phyloP scores from a whole-genome alignment of 1,140 invertebrate genomes.

The Laupala kohalensis region DNA sequence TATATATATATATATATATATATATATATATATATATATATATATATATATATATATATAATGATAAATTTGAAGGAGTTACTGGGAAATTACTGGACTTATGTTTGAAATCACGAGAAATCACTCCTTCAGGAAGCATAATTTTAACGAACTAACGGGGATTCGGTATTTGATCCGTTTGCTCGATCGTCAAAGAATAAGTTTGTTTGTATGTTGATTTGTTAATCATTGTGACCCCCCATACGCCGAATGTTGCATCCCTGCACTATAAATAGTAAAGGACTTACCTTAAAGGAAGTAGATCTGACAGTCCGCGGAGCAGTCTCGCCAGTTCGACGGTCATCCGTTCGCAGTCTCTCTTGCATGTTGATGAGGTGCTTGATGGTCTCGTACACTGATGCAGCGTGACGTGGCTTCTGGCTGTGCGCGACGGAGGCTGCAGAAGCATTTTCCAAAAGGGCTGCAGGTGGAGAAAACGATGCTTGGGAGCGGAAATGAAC shows the following conservation, averaged over 20 bases:
- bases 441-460: slow-evolving; percentile 26
- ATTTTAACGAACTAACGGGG: no score
- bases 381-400: slow-evolving; percentile 39
- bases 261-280: no score
- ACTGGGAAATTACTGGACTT: no score
- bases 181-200: no score
- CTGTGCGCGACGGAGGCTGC: slow-evolving; percentile 26
- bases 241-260: no score
- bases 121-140: no score
- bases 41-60: no score
- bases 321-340: background rate
- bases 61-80: background rate
- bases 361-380: slow-evolving; percentile 38
- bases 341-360: slow-evolving; percentile 31
- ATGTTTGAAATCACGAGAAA: no score
- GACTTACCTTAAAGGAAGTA: background rate
- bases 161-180: no score
- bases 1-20: slow-evolving; percentile 1
- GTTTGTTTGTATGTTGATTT: no score
- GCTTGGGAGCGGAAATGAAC: slow-evolving; percentile 31
- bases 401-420: slow-evolving; percentile 20
- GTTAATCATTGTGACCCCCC: no score
- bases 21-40: slow-evolving; percentile 3
- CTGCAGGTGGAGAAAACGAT: slow-evolving; percentile 21
- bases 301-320: background rate